Conservation (phyloP, 2,888 invertebrate genomes). For the Mesorhabditis belari region DNA sequence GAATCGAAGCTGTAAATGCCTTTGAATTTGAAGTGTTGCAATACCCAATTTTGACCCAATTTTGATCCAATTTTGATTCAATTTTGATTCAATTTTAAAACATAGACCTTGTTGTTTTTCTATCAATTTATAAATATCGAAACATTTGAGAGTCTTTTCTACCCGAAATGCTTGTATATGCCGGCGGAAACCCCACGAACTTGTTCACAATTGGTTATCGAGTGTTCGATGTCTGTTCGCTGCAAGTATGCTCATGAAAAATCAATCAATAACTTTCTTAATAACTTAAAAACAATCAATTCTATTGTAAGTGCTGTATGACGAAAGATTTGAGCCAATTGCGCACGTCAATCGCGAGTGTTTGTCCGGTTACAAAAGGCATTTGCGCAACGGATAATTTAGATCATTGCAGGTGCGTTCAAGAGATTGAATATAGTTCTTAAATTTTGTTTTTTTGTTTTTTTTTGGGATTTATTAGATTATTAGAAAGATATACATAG, state of each 20-base stretch:
- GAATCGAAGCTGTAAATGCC: not conserved
- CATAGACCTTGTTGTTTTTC: not conserved
- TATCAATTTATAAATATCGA: not conserved
- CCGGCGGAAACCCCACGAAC: constrained; percentile 40
- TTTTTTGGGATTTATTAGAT: no score
- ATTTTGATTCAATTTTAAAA: no score
- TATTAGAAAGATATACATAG: no score
- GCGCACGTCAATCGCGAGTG: not conserved
- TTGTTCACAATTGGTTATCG: constrained; percentile 29
- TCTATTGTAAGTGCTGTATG: constrained; percentile 13
- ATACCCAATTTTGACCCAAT: no score
- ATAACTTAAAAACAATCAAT: constrained; percentile 6
- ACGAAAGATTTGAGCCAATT: not conserved
- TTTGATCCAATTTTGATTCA: no score
- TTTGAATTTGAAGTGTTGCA: no score
- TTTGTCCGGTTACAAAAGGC: constrained; percentile 23
- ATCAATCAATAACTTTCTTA: not conserved
- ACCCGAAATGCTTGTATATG: constrained; percentile 41
- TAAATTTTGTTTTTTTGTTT: no score
- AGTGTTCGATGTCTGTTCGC: constrained; percentile 31
- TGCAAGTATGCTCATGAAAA: constrained; percentile 25
- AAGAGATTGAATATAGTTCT: no score
- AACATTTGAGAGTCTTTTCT: constrained; percentile 21
- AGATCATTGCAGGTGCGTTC: constrained; percentile 22
- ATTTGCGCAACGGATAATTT: constrained; percentile 15